These are phyloP conservation scores for Gymnocypris eckloni DNA, from an alignment of 2,797 vertebrate genomes.

Conservation along the genomic window DNA sequence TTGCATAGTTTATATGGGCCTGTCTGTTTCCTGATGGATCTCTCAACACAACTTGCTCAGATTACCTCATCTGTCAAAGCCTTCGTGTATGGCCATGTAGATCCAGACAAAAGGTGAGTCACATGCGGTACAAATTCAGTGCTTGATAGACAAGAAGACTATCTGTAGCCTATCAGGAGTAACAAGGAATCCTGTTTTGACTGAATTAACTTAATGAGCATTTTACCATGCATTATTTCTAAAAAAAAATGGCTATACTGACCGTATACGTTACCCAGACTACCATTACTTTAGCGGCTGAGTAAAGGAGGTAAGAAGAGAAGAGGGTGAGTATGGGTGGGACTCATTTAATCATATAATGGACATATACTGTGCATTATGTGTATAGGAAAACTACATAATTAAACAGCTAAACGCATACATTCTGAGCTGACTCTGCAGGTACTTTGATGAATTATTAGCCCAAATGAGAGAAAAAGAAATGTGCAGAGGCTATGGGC, in stretches of 20 bases:
- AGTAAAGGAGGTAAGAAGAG: not conserved
- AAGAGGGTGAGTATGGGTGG: slow-evolving; percentile 3
- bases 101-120: slow-evolving; percentile 68
- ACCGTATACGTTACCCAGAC: not conserved
- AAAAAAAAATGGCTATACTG: slow-evolving; percentile 13
- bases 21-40: slow-evolving; percentile 82
- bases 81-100: slow-evolving; percentile 76
- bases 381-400: slow-evolving; percentile 20
- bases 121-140: slow-evolving; percentile 53
- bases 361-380: not conserved
- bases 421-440: slow-evolving; percentile 19
- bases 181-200: not conserved
- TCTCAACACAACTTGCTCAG: slow-evolving; percentile 77
- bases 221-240: slow-evolving; percentile 5
- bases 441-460: slow-evolving; percentile 44
- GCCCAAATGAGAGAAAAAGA: slow-evolving; percentile 43
- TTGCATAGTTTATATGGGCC: slow-evolving; percentile 73
- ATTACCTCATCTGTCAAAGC: slow-evolving; percentile 84
- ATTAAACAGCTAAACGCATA: slow-evolving; percentile 42
- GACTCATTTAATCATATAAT: slow-evolving; percentile 20
- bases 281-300: slow-evolving; percentile 19
- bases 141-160: not conserved
- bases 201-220: slow-evolving; percentile 30
- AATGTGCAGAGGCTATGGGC: slow-evolving; percentile 10
- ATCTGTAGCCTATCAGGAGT: not conserved